Evolutionary conservation across 1,140 invertebrate genomes (phyloP), one percentile per base, ranked within the genome.

Genomic region (Wasmannia auropunctata): DNA sequence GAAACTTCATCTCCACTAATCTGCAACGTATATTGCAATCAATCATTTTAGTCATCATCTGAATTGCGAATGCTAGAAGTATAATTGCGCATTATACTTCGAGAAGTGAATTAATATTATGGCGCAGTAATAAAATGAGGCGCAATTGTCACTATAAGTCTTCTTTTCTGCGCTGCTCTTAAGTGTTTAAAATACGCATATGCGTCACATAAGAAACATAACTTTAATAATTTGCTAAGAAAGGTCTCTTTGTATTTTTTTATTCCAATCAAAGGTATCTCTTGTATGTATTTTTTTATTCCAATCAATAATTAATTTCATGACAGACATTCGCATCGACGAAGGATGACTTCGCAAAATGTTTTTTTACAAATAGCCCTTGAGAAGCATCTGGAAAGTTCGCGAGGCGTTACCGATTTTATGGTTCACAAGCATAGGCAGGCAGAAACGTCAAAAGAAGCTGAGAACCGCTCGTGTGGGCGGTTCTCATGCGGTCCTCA

Each of bases 381-480:
- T 34, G 49, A 16, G 49, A 58, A 72, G 19, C 79, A 81, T 74
- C 28, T 72, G 83, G 69, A 72, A 75, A 46, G 70, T 75, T 83
- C 22, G 80, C 69, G 62, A 76, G 60, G 51, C 81, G n/a, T 63
- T 63, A 54, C 62, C 72, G 46, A 85, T 87, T 87, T 84, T 84
- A 84, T 84, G 72, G 70, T 84, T 60, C 81, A 40, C 69, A 84
- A 63, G n/a, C 67, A 58, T 19, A 63, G 65, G 28, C 62, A 31
- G 25, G 22, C 34, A 84, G 54, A 75, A 58, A 84, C 40, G 28
- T 60, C 49, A 63, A 87, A 77, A 69, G 70, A 86, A 65, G 87
- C 87, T 88, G 87, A 87, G 87, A 88, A 87, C 43, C 34, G 67
- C 46, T 40, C 54, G 40, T 70, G 85, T 88, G 69, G 87, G 87